Evolutionary conservation across 2,888 invertebrate genomes (phyloP).

Genomic region (Malthinus seriepunctatus): DNA sequence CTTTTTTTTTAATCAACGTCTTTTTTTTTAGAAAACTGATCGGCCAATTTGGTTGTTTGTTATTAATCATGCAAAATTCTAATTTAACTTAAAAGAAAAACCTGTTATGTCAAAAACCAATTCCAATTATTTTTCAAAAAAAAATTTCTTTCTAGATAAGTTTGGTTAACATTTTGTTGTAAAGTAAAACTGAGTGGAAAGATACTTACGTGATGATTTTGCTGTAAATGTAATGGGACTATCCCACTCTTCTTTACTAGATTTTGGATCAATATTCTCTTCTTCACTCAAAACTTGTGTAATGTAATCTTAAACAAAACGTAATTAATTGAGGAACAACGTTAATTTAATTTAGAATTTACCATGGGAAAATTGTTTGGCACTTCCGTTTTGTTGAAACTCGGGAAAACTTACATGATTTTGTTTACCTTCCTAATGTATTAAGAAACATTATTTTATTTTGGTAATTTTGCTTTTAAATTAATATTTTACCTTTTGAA

Average conservation of each 20-base stretch:
- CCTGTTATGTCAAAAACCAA: too few relatives aligned
- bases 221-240: conserved; percentile 90
- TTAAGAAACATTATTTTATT: conserved; percentile 18
- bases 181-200: conserved; percentile 7
- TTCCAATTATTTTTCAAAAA: background rate
- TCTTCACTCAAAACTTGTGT: conserved; percentile 78
- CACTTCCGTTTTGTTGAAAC: conserved; percentile 87
- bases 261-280: conserved; percentile 60
- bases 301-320: conserved; percentile 70
- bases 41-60: background rate
- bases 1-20: background rate
- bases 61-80: background rate
- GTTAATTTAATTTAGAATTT: conserved; percentile 40
- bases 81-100: conserved; percentile 1
- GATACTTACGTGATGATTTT: conserved; percentile 80
- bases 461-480: conserved; percentile 1
- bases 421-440: conserved; percentile 80
- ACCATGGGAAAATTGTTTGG: conserved; percentile 88
- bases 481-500: conserved; percentile 68
- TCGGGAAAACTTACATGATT: conserved; percentile 90
- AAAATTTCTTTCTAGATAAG: background rate
- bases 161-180: background rate
- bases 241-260: conserved; percentile 75
- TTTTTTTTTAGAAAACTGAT: too few relatives aligned
- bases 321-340: background rate